Base-by-base conservation (phyloP, 2,888 invertebrate genomes). In the Zaprionus bogoriensis region DNA sequence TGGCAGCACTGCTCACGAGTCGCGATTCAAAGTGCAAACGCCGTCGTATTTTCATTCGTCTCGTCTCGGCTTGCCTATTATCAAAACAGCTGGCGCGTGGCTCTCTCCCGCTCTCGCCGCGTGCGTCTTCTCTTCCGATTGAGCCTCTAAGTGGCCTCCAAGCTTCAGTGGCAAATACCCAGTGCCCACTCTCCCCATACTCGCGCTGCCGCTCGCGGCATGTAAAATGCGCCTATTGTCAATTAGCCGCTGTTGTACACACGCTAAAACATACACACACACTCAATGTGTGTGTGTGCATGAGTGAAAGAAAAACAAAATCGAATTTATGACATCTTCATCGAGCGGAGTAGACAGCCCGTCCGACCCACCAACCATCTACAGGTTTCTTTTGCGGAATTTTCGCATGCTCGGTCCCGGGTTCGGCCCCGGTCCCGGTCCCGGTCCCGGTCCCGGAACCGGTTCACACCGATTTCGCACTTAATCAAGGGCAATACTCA, bases 41-140 rank as follows among this genome's bases (percentile, higher is more conserved):
- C 39, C 57, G 52, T 14, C 20, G 38, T 38, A 3, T 7, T 9
- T 7, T 30, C 9, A 17, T 19, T 41, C 32, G 36, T 46, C 28
- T 48, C 57, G 25, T 19, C 38, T 47, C 39, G 47, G 20, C 45
- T 6, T 20, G 17, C 41, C 44, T 58, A 25, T 53, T 55, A 57
- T 74, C 65, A 60, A 50, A 74, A 74, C 69, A 65, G 69, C 60
- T 74, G 65, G 74, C 72, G 74, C 72, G 72, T 72, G 72, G 69
- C 69, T 50, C 60, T 48, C 42, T 36, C 51, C 36, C 54, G n/a
- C 36, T 14, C 27, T n/a, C 27, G 22, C 10, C 30, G 20, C n/a
- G 3, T 23, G 9, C 44, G 20, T 58, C 6, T 30, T 25, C 36
- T 22, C 28, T 10, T 46, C 23, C 14, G 6, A 9, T 20, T 55